phyloP scores from a whole-genome alignment of 2,113 vertebrate genomes.

The Limanda limanda region DNA sequence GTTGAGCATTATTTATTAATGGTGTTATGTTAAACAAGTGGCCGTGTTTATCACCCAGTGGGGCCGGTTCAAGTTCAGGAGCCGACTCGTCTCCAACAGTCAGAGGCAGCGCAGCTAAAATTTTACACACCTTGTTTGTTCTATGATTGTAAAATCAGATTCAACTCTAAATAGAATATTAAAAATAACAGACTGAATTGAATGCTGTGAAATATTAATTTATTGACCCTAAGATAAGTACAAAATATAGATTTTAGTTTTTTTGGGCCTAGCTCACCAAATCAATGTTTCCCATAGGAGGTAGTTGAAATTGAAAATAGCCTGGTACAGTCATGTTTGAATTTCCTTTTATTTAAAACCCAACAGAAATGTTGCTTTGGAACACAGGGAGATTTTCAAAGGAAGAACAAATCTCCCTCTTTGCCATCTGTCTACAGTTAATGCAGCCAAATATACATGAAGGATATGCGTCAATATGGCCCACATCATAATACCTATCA shows the following conservation, averaged over 20 bases:
- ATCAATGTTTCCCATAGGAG: background rate
- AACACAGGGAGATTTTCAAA: background rate
- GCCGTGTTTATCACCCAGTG: background rate
- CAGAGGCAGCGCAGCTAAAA: background rate
- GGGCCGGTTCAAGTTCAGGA: conserved; percentile 19
- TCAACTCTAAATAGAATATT: background rate
- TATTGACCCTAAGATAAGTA: conserved; percentile 9
- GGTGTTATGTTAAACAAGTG: conserved; percentile 24
- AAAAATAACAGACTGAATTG: background rate
- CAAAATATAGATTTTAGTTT: conserved; percentile 33
- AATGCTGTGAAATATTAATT: conserved; percentile 16
- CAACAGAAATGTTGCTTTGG: background rate
- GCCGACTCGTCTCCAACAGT: background rate
- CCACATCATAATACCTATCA: background rate
- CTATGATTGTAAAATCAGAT: conserved; percentile 7
- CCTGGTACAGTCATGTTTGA: background rate
- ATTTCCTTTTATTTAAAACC: background rate
- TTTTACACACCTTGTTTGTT: background rate
- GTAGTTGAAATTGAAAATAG: background rate
- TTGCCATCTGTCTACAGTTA: conserved; percentile 28
- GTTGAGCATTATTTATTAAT: conserved; percentile 25
- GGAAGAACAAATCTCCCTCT: conserved; percentile 8
- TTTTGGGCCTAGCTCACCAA: conserved; percentile 5
- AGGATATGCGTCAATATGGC: conserved; percentile 10
- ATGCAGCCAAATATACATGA: conserved; percentile 3